Evolutionary conservation across 2,888 invertebrate genomes (phyloP).

Genomic region (Eudemis profundana): DNA sequence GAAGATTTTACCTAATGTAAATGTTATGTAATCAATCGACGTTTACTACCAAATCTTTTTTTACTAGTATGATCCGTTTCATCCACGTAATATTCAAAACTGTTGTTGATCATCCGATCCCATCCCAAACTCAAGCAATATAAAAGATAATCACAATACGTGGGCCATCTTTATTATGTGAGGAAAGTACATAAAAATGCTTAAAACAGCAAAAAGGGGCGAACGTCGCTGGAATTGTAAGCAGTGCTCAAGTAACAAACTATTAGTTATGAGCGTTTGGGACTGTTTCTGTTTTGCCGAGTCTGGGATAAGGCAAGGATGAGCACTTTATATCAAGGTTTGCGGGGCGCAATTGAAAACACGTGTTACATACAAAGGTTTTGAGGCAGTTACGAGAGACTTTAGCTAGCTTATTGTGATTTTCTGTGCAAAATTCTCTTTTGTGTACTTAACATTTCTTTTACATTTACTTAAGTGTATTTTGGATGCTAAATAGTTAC

Average conservation of each 20-base stretch:
- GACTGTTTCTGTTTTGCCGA: slow-evolving; percentile 33
- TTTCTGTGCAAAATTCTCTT: slow-evolving; percentile 1
- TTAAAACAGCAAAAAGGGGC: slow-evolving; percentile 39
- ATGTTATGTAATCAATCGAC: too few species aligned
- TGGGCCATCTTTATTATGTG: slow-evolving; percentile 24
- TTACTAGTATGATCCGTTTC: background rate
- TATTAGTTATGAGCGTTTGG: slow-evolving; percentile 41
- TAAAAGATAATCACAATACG: slow-evolving; percentile 30
- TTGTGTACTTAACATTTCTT: background rate
- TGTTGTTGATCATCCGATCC: background rate
- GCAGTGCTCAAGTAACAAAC: slow-evolving; percentile 38
- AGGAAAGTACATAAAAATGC: slow-evolving; percentile 37
- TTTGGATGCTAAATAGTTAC: background rate
- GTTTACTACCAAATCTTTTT: background rate
- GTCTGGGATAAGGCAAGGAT: slow-evolving; percentile 34
- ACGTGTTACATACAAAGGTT: slow-evolving; percentile 31
- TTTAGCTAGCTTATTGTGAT: slow-evolving; percentile 10
- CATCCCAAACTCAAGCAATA: slow-evolving; percentile 7
- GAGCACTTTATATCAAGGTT: slow-evolving; percentile 33
- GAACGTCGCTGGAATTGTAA: slow-evolving; percentile 38
- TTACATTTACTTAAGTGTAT: too few species aligned
- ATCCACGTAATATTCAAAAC: slow-evolving; percentile 1
- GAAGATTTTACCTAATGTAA: too few species aligned
- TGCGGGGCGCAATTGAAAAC: slow-evolving; percentile 33
- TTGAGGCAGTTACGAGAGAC: slow-evolving; percentile 2